These are phyloP conservation scores for Spinus olivaceus DNA, from an alignment of 2,797 vertebrate species.

Conservation along the genomic window DNA sequence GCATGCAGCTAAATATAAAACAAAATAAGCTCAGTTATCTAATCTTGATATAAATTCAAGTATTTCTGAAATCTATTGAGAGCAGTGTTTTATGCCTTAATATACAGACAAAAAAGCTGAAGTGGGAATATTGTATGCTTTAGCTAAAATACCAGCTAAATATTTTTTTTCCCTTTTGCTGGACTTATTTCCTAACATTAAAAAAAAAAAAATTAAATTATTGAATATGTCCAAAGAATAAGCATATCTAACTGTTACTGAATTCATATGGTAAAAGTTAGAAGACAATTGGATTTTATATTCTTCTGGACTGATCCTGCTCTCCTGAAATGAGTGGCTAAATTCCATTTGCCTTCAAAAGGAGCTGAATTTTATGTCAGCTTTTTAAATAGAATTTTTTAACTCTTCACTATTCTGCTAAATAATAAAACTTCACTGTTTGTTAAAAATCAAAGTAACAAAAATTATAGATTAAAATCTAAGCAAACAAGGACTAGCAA, in stretches of 20 bases:
- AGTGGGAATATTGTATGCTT: neutral
- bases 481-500: slow-evolving; percentile 3
- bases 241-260: neutral
- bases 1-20: slow-evolving; percentile 49
- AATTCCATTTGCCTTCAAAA: slow-evolving; percentile 6
- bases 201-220: neutral
- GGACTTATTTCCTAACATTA: neutral
- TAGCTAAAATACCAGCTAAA: neutral
- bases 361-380: neutral
- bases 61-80: slow-evolving; percentile 27
- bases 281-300: neutral
- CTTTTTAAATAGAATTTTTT: neutral
- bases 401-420: neutral
- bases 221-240: neutral
- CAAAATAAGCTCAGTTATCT: slow-evolving; percentile 32
- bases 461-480: neutral
- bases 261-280: neutral
- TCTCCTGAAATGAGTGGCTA: neutral
- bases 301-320: neutral
- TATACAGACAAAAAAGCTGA: neutral
- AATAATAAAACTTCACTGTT: neutral
- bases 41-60: slow-evolving; percentile 39
- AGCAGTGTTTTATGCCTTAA: neutral
- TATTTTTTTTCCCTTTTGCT: neutral
- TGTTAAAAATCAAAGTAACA: slow-evolving; percentile 1